phyloP scores from a whole-genome alignment of 2,797 vertebrate species.

The Okamejei kenojei region DNA sequence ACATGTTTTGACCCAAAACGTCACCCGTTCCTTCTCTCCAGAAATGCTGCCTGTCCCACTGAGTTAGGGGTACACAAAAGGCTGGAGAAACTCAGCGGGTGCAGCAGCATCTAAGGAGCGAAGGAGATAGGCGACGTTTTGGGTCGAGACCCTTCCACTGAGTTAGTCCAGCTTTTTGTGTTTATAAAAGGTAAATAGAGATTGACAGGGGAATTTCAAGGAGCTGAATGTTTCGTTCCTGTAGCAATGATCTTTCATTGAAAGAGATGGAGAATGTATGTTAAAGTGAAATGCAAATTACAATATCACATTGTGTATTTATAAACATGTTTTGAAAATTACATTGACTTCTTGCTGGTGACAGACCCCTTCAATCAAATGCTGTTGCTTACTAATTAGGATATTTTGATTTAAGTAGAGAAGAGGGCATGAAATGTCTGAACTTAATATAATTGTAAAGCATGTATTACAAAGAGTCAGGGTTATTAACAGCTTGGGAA shows the following conservation, averaged over 20 bases:
- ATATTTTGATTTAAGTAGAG: background rate
- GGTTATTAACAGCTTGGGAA: constrained; percentile 17
- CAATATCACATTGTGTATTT: background rate
- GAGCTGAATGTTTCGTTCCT: background rate
- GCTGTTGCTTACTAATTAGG: background rate
- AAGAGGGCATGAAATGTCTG: background rate
- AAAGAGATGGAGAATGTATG: background rate
- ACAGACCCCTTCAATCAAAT: background rate
- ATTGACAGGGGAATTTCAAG: background rate
- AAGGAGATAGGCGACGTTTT: no score
- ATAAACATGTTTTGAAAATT: background rate
- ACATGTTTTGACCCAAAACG: no score
- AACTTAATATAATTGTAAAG: constrained; percentile 12
- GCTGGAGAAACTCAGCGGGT: no score
- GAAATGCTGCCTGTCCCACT: no score
- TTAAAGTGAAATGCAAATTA: background rate
- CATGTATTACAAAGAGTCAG: background rate
- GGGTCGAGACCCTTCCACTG: no score
- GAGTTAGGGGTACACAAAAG: no score
- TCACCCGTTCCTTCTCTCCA: no score
- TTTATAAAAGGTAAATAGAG: no score
- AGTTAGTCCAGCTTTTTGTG: no score
- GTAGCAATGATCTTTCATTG: background rate
- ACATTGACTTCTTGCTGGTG: background rate
- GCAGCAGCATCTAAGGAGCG: no score